Base-by-base conservation (phyloP, 2,888 invertebrate genomes). In the Tipula confusa region DNA sequence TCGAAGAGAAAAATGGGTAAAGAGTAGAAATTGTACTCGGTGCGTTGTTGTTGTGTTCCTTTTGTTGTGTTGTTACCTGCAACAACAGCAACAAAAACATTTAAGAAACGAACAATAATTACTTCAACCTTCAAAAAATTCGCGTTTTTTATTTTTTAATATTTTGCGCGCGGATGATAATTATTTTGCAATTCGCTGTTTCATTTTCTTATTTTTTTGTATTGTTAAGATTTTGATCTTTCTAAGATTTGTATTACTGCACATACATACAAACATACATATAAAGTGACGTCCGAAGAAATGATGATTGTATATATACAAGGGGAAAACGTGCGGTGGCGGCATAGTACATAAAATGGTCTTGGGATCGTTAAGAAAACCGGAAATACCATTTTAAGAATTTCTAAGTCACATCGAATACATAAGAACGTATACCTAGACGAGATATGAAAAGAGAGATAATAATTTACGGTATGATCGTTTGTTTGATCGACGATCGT, bases 121-220 rank as follows among this genome's bases (percentile, higher is more conserved):
- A 64, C 64, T 64, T 64, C 64, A 64, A 64, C 64, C 64, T 64
- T 64, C 64, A 64, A 64, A 64, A 64, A 64, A 64, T 64, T 64
- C 64, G 64, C 64, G 64, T 64, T 64, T 64, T 64, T 64, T 64
- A 1, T 64, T 24, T 2, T 18, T 64, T 24, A 13, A 24, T 64
- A 24, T 64, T 24, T 64, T 64, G 64, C 24, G 64, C 64, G 64
- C 64, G 64, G 64, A 64, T 64, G 64, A 64, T 64, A 64, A 64
- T 64, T 64, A 64, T 64, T 64, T 64, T 64, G 64, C 24, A 64
- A 64, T 64, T 64, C 64, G 64, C 64, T 64, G 64, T 64, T 64
- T 64, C 64, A 64, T 18, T 64, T 64, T 64, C 24, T 64, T 18
- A 9, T 9, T 33, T 33, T 33, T 33, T 33, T 33, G 33, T 33